Conservation (phyloP, 2,888 invertebrate species). For the Yponomeuta cagnagella region DNA sequence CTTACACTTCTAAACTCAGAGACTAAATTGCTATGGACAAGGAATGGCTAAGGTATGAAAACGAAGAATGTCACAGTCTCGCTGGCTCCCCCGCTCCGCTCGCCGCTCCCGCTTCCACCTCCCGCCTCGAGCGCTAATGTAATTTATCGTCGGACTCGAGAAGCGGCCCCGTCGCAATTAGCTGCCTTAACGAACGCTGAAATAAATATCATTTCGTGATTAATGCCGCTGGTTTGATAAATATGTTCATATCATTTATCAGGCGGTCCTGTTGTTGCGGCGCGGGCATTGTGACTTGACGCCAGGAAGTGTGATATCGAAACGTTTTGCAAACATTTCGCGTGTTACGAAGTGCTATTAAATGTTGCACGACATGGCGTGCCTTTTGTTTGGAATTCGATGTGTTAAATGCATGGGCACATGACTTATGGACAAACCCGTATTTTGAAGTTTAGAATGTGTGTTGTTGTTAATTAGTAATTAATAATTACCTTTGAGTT, state of each 20-base stretch:
- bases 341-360: not conserved
- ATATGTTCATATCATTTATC: conserved; percentile 54
- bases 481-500: too few species aligned
- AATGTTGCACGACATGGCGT: not conserved
- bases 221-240: conserved; percentile 55
- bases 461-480: too few species aligned
- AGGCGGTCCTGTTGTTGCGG: conserved; percentile 25
- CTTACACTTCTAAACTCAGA: too few species aligned
- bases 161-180: conserved; percentile 67
- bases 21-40: too few species aligned
- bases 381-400: not conserved
- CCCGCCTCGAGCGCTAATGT: conserved; percentile 29
- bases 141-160: conserved; percentile 64
- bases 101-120: conserved; percentile 1
- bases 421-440: too few species aligned
- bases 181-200: conserved; percentile 69
- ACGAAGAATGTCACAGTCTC: too few species aligned
- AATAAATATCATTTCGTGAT: conserved; percentile 71
- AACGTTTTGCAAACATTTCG: not conserved
- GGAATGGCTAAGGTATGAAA: too few species aligned
- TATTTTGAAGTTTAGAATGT: too few species aligned
- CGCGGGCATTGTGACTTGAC: conserved; percentile 6
- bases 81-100: not conserved
- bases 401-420: not conserved
- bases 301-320: conserved; percentile 1